A percentile compares a stretch with the other conserved stretches of the same genome.
These are phyloP conservation scores for Micrasema minimum DNA, from an alignment of 1,140 invertebrate genomes.

Conservation along the genomic window DNA sequence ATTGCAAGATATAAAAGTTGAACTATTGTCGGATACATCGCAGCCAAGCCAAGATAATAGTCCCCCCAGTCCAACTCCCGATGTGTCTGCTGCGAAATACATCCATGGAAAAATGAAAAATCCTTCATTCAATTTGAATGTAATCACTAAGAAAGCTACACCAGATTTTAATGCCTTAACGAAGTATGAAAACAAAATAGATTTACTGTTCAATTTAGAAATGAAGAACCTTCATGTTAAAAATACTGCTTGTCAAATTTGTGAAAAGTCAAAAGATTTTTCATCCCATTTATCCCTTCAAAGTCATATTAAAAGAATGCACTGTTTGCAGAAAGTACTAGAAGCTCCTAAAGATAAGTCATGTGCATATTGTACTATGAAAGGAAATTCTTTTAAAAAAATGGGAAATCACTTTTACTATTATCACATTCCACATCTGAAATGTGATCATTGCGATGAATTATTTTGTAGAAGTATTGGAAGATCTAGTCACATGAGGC, in stretches of 20 bases:
- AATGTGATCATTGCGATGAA: constrained; percentile 13
- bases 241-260: too few relatives aligned
- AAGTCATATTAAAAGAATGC: not conserved
- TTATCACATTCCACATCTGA: not conserved
- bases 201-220: constrained; percentile 23
- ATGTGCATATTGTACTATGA: not conserved
- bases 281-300: not conserved
- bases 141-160: not conserved
- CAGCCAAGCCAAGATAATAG: too few relatives aligned
- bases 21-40: too few relatives aligned
- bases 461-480: not conserved
- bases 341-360: not conserved
- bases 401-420: constrained; percentile 15
- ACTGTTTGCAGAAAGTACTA: not conserved
- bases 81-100: too few relatives aligned
- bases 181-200: constrained; percentile 25
- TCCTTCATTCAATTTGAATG: too few relatives aligned
- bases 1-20: too few relatives aligned
- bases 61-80: too few relatives aligned
- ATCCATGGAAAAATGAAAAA: too few relatives aligned
- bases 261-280: constrained; percentile 14
- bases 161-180: constrained; percentile 5
- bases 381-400: not conserved
- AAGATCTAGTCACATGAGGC: not conserved
- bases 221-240: too few relatives aligned